Evolutionary conservation across 2,888 invertebrate genomes (phyloP).

Genomic region (Archaeoteleia sp.): DNA sequence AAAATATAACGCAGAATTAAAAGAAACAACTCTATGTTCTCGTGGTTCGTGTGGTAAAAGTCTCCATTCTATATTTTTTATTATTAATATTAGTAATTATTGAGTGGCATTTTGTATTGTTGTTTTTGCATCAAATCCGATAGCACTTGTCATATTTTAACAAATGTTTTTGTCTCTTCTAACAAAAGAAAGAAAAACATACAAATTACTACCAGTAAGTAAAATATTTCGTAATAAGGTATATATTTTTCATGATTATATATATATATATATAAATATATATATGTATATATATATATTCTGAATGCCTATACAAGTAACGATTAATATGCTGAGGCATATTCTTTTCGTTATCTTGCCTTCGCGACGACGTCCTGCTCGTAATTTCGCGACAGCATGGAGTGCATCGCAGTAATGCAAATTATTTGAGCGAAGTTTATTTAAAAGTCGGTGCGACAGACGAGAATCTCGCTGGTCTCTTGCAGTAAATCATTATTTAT

Average conservation of each 20-base stretch:
- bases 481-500: too few species aligned
- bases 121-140: too few species aligned
- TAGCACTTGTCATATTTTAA: conserved; percentile 1
- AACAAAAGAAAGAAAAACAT: neutral
- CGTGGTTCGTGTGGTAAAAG: neutral
- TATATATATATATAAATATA: too few species aligned
- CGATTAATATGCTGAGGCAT: conserved; percentile 3
- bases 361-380: conserved; percentile 34
- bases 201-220: neutral
- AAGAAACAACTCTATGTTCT: neutral
- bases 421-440: too few species aligned
- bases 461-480: too few species aligned
- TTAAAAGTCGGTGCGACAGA: too few species aligned
- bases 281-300: too few species aligned
- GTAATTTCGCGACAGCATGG: too few species aligned
- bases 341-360: conserved; percentile 6
- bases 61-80: neutral
- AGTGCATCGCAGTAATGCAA: too few species aligned
- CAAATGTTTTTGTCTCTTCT: neutral
- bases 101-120: neutral
- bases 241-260: conserved; percentile 3
- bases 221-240: neutral
- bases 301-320: neutral
- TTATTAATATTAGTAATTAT: neutral
- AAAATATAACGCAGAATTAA: too few species aligned